A percentile compares a stretch with the other conserved stretches of the same genome.
Conservation (phyloP, 2,113 vertebrate genomes). For the Spheniscus mendiculus region DNA sequence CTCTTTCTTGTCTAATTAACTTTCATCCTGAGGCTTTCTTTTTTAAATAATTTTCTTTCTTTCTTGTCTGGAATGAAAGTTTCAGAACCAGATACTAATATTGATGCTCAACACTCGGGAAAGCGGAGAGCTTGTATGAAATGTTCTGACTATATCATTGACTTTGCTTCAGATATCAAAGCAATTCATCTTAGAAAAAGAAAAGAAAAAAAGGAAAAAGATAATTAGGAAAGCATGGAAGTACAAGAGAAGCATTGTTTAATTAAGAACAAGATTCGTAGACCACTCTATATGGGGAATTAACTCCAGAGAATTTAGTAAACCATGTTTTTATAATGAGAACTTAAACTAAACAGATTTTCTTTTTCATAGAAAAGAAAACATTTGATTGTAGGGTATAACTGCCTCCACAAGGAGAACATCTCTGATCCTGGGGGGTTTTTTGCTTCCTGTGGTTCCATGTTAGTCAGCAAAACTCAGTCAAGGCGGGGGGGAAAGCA, state of each 20-base stretch:
- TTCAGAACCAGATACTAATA: background rate
- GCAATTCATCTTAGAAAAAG: background rate
- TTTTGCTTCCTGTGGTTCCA: background rate
- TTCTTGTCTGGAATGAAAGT: background rate
- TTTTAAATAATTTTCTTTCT: background rate
- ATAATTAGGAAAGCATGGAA: slow-evolving; percentile 35
- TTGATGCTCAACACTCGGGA: background rate
- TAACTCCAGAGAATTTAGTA: slow-evolving; percentile 37
- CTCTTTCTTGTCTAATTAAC: slow-evolving; percentile 2
- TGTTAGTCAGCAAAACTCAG: slow-evolving; percentile 9
- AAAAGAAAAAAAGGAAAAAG: background rate
- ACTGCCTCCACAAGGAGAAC: background rate
- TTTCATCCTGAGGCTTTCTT: background rate
- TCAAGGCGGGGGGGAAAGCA: background rate
- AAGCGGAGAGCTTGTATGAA: background rate
- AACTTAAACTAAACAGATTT: slow-evolving; percentile 28
- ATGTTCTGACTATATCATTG: background rate
- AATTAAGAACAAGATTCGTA: slow-evolving; percentile 42
- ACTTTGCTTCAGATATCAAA: slow-evolving; percentile 39
- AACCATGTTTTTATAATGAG: slow-evolving; percentile 28
- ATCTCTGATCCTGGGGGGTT: background rate
- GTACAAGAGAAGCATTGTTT: slow-evolving; percentile 37
- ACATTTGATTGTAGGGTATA: background rate
- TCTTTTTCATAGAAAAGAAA: background rate
- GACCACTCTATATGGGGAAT: background rate